Percentiles rank a stretch among this genome's conserved stretches.
These are phyloP conservation scores for Piaya cayana DNA, from an alignment of 2,113 vertebrate species.

Conservation along the genomic window DNA sequence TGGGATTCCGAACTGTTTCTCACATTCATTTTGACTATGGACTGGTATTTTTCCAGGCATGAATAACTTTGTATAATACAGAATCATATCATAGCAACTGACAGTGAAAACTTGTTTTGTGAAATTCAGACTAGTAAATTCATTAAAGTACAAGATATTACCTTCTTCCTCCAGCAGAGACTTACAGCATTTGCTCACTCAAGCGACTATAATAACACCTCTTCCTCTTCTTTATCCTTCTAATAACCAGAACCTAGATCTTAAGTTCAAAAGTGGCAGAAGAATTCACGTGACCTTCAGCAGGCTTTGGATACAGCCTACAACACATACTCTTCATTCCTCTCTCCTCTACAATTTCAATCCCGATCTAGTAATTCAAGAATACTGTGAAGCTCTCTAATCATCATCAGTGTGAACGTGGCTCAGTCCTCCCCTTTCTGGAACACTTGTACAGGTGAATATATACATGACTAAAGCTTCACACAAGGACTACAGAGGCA, in stretches of 20 bases:
- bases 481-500: neutral
- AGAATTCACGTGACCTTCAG: neutral
- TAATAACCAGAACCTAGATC: neutral
- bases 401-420: neutral
- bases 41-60: neutral
- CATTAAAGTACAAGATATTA: neutral
- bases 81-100: neutral
- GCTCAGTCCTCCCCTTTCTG: neutral
- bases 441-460: constrained; percentile 12
- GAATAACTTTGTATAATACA: neutral
- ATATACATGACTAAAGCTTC: neutral
- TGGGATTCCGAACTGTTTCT: neutral
- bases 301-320: neutral
- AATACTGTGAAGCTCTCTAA: neutral
- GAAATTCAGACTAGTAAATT: constrained; percentile 1
- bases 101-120: neutral
- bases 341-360: neutral
- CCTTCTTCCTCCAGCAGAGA: neutral
- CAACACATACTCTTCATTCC: neutral
- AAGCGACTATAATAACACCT: neutral
- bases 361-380: neutral
- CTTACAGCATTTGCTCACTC: neutral
- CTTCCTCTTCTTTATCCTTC: neutral
- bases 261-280: neutral
- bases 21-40: neutral